These are phyloP conservation scores for Porites evermanni DNA, from an alignment of 92 coral and sea anemone genomes.

Conservation along the genomic window DNA sequence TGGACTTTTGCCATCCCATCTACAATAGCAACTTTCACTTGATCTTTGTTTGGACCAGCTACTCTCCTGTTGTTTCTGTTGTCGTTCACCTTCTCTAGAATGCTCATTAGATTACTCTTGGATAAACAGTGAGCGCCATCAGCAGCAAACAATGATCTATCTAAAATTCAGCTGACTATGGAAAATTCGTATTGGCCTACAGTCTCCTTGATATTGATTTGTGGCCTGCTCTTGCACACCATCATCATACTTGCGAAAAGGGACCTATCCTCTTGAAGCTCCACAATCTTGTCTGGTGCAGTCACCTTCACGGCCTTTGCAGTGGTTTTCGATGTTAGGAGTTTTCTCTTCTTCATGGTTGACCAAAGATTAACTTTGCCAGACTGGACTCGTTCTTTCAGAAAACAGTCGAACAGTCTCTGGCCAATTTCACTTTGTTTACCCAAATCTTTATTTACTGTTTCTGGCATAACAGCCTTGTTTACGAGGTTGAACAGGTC, in stretches of 20 bases:
- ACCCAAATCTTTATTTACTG: slow-evolving; percentile 25
- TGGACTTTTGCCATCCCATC: neutral
- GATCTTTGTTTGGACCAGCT: neutral
- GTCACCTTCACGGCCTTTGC: slow-evolving; percentile 33
- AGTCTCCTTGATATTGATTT: slow-evolving; percentile 44
- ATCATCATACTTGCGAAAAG: slow-evolving; percentile 11
- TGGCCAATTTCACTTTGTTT: slow-evolving; percentile 9
- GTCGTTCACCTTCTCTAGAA: neutral
- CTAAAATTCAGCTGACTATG: slow-evolving; percentile 11
- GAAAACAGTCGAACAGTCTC: slow-evolving; percentile 2
- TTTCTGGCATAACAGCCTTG: slow-evolving; percentile 36
- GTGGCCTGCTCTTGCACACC: neutral
- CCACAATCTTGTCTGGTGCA: slow-evolving; percentile 36
- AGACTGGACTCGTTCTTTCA: slow-evolving; percentile 10
- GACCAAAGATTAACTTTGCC: slow-evolving; percentile 21
- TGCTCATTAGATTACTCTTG: slow-evolving; percentile 49
- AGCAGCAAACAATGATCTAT: slow-evolving; percentile 50
- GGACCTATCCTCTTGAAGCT: slow-evolving; percentile 49
- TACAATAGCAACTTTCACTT: slow-evolving; percentile 19
- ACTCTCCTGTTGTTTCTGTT: neutral
- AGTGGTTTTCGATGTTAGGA: slow-evolving; percentile 17
- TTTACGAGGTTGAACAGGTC: slow-evolving; percentile 37
- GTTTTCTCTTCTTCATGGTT: slow-evolving; percentile 17
- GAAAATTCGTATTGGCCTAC: slow-evolving; percentile 43
- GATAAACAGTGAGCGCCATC: slow-evolving; percentile 30